These are phyloP conservation scores for Typhlomys cinereus DNA, from an alignment of 2,113 vertebrate species.

Conservation along the genomic window DNA sequence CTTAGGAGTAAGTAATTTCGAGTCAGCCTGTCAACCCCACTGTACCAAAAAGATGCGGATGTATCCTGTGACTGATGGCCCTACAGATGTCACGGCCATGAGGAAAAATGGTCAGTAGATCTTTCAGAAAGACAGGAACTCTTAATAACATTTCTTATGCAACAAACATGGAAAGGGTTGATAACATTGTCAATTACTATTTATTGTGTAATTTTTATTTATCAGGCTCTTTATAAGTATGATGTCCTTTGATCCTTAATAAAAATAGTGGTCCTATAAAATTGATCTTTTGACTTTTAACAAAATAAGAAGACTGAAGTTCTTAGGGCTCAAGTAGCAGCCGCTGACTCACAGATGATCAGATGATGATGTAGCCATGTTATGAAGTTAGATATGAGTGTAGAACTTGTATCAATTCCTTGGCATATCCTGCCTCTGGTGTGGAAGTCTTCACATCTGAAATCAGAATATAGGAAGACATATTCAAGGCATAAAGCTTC, in stretches of 20 bases:
- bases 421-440: neutral
- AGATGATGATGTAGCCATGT: neutral
- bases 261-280: neutral
- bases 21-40: constrained; percentile 72
- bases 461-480: constrained; percentile 1
- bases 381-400: neutral
- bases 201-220: neutral
- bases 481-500: neutral
- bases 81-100: neutral
- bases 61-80: neutral
- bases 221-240: neutral
- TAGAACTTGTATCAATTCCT: neutral
- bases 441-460: neutral
- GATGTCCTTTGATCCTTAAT: neutral
- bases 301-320: neutral
- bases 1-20: constrained; percentile 80
- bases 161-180: neutral
- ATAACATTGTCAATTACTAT: neutral
- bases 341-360: neutral
- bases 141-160: neutral
- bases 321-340: neutral
- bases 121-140: neutral
- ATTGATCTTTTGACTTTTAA: neutral
- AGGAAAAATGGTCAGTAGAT: neutral
- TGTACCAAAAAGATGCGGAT: neutral